These are phyloP conservation scores for Heliconius ismenius DNA, from an alignment of 2,888 invertebrate genomes.

Conservation along the genomic window DNA sequence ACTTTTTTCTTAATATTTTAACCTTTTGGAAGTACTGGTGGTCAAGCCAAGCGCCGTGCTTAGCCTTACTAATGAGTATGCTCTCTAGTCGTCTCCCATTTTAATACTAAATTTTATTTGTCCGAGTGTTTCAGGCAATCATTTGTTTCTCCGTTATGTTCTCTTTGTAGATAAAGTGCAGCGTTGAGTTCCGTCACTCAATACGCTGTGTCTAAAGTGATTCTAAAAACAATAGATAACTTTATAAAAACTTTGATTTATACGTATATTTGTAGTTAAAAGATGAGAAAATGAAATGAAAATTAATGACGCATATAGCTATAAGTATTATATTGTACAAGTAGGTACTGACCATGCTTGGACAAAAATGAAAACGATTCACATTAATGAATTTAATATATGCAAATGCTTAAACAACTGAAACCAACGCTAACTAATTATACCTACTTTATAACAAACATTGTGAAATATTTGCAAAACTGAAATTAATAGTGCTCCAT, in stretches of 20 bases:
- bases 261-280: too few relatives aligned
- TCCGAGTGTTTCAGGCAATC: neutral
- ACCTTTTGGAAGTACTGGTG: neutral
- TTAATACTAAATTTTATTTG: too few relatives aligned
- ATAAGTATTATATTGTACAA: neutral
- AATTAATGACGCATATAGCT: neutral
- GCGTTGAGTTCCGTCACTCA: neutral
- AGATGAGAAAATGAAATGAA: neutral
- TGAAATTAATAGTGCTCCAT: slow-evolving; percentile 29
- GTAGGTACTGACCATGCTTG: neutral
- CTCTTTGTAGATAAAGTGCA: too few relatives aligned
- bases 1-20: neutral
- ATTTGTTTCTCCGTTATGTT: too few relatives aligned
- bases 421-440: neutral
- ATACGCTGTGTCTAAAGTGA: neutral
- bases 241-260: too few relatives aligned
- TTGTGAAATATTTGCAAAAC: slow-evolving; percentile 22
- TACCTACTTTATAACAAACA: neutral
- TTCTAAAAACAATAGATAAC: too few relatives aligned
- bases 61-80: too few relatives aligned
- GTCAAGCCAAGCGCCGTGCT: neutral
- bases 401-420: neutral
- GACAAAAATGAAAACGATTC: neutral
- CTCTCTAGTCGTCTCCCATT: too few relatives aligned
- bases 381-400: neutral